These are phyloP conservation scores for Ectemnius cavifrons DNA, from an alignment of 2,888 invertebrate genomes.

Conservation along the genomic window DNA sequence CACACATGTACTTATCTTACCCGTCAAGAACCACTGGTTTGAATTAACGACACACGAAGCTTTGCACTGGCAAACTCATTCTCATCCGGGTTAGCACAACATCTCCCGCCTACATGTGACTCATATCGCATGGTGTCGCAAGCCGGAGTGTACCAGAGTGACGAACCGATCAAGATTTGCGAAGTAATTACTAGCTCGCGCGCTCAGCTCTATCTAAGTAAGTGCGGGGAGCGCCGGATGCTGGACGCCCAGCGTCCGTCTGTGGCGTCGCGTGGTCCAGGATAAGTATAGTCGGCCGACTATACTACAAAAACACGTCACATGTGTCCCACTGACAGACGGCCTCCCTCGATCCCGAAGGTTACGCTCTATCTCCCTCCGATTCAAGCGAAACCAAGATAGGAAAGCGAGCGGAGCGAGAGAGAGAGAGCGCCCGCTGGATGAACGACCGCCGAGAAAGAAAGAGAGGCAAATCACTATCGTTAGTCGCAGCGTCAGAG, in stretches of 20 bases:
- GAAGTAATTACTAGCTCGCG: conserved; percentile 25
- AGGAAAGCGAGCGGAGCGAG: not conserved
- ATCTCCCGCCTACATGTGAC: too few species aligned
- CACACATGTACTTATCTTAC: too few species aligned
- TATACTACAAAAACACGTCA: conserved; percentile 55
- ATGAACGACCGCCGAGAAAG: not conserved
- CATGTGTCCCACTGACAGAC: conserved; percentile 58
- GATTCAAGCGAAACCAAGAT: not conserved
- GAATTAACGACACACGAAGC: too few species aligned
- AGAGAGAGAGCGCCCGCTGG: not conserved
- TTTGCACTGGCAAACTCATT: too few species aligned
- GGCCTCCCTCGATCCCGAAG: conserved; percentile 50
- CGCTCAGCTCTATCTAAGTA: too few species aligned
- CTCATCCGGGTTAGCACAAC: too few species aligned
- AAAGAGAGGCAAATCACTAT: not conserved
- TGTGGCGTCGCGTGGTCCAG: conserved; percentile 37
- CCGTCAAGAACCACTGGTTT: too few species aligned
- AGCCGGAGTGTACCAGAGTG: conserved; percentile 4
- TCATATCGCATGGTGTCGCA: too few species aligned
- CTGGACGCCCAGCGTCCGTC: conserved; percentile 5
- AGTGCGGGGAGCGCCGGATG: too few species aligned
- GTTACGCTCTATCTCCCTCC: conserved; percentile 22
- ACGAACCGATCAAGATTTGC: conserved; percentile 33
- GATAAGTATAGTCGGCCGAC: conserved; percentile 48
- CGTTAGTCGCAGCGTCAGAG: not conserved